Evolutionary conservation across 2,797 vertebrate genomes (phyloP), one percentile per base, ranked within the genome.

Genomic region (Myripristis murdjan): DNA sequence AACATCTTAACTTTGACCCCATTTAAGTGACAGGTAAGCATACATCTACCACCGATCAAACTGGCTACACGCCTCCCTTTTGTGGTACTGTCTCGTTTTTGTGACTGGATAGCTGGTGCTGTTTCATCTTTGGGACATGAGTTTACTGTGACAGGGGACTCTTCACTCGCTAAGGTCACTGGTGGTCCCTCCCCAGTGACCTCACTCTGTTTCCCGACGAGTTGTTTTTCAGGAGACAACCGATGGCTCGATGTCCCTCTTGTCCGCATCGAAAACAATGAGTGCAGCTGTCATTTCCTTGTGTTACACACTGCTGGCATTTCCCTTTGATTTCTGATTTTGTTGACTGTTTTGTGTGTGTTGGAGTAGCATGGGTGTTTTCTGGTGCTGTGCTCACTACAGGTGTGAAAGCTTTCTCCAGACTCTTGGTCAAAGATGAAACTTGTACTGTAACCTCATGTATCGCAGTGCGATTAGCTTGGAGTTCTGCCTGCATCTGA

Each of bases 181-280:
- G 72, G 65, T 62, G 59, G 72, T 65, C 71, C 66, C 61, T 70
- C 52, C 72, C 62, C 35, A 44, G 73, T 75, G 44, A 61, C 58
- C 58, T 55, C 22, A 1, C 14, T 14, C 5, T 1, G 31, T 74
- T 79, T 74, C 22, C 59, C 12, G 10, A 11, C 39, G 2, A 6
- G 35, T 33, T 37, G 16, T 46, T 55, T 6, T 15, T 15, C 2
- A 80, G 55, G 6, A 35, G 10, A 35, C 67, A 75, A 16, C 66
- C 63, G 1, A 66, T 9, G 6, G 56, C 55, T 52, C 56, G 26
- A 23, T 75, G 57, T 6, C 62, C 72, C 44, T 24, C 31, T 56
- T 72, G 11, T 5, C 62, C 62, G 67, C 67, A 75, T n/a, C 81
- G n/a, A n/a, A n/a, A n/a, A n/a, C n/a, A 77, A 31, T 83, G 72